Percentiles rank a stretch among this genome's conserved stretches.
Conservation (phyloP, 2,113 vertebrate genomes). For the Anolis carolinensis region DNA sequence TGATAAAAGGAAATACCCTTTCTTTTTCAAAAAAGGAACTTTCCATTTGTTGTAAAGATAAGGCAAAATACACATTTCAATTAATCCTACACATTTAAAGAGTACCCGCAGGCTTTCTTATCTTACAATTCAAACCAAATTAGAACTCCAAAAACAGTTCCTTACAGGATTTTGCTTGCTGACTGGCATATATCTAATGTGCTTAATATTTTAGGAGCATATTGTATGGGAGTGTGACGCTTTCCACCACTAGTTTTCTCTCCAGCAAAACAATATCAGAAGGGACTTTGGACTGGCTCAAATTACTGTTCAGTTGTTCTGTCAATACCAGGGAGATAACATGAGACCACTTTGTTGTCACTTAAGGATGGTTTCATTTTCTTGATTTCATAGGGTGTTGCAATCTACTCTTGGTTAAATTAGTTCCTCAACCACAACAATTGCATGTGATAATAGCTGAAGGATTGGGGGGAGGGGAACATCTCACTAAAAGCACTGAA, state of each 20-base stretch:
- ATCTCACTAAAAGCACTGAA: no score
- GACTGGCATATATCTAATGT: background rate
- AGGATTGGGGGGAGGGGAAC: background rate
- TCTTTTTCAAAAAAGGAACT: conserved; percentile 50
- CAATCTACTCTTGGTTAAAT: background rate
- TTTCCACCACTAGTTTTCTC: conserved; percentile 15
- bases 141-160: conserved; percentile 42
- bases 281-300: conserved; percentile 15
- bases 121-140: conserved; percentile 44
- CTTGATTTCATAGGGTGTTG: conserved; percentile 22
- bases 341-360: conserved; percentile 32
- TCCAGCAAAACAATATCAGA: conserved; percentile 6
- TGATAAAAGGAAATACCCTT: conserved; percentile 21
- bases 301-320: conserved; percentile 38
- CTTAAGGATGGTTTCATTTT: conserved; percentile 28
- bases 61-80: conserved; percentile 61
- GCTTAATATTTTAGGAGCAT: conserved; percentile 7
- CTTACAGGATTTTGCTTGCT: conserved; percentile 39
- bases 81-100: conserved; percentile 56
- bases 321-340: conserved; percentile 35
- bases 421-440: background rate
- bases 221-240: background rate
- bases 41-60: conserved; percentile 50
- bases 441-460: background rate
- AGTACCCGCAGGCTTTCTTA: conserved; percentile 44